Evolutionary conservation across 2,888 invertebrate genomes (phyloP).

Genomic region (Hermaeophaga mercurialis): DNA sequence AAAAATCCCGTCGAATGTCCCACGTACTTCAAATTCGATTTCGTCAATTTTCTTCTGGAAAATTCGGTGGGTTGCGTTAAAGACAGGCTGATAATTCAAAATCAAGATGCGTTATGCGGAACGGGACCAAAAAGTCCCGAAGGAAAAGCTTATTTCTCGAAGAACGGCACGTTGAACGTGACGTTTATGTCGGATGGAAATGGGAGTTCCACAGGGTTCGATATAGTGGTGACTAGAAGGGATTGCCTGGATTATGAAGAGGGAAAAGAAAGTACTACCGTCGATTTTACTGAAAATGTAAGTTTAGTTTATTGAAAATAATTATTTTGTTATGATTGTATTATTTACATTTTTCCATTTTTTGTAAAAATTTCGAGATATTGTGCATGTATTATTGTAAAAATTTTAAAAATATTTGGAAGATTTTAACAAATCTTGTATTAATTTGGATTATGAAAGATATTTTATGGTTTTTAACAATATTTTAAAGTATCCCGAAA

Average conservation of each 20-base stretch:
- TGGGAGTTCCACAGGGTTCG: constrained; percentile 57
- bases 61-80: constrained; percentile 59
- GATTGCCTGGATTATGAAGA: constrained; percentile 40
- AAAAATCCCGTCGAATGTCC: constrained; percentile 59
- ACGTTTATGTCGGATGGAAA: constrained; percentile 57
- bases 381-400: no score
- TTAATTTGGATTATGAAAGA: no score
- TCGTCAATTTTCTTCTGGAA: constrained; percentile 62
- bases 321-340: no score
- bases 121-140: constrained; percentile 54
- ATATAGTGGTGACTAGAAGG: constrained; percentile 60
- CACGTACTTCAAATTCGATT: constrained; percentile 61
- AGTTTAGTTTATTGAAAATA: constrained; percentile 4
- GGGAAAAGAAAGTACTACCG: constrained; percentile 1
- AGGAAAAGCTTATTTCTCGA: constrained; percentile 54
- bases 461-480: no score
- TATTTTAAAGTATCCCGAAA: no score
- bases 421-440: no score
- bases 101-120: constrained; percentile 61
- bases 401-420: no score
- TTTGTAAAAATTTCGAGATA: no score
- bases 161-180: constrained; percentile 58
- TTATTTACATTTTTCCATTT: no score
- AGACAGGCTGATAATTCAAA: constrained; percentile 61
- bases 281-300: constrained; percentile 16